phyloP scores from a whole-genome alignment of 2,888 invertebrate genomes.

The Dicranocentrus wangi region DNA sequence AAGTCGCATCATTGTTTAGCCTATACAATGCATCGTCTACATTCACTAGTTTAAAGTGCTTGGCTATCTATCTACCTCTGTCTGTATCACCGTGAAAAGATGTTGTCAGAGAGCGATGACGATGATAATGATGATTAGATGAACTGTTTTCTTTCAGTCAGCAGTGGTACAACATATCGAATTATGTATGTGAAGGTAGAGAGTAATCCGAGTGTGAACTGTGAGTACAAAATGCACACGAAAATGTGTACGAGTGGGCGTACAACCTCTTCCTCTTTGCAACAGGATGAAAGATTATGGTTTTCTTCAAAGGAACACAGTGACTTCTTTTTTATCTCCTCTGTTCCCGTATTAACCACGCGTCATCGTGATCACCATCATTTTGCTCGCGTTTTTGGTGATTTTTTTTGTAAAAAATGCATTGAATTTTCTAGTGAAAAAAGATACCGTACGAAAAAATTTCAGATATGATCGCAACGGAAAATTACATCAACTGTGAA shows the following conservation, averaged over 20 bases:
- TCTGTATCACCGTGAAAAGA: not conserved
- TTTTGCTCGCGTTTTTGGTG: not conserved
- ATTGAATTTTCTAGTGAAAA: no score
- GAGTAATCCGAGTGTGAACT: not conserved
- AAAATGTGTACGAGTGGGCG: conserved; percentile 2
- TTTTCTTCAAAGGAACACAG: not conserved
- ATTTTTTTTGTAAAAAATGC: not conserved
- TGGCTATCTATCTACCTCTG: no score
- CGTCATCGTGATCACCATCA: not conserved
- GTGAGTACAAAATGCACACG: not conserved
- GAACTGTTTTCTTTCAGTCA: conserved; percentile 25
- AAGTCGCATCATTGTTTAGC: no score
- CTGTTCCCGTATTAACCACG: conserved; percentile 2
- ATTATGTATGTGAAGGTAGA: not conserved
- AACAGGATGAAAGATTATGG: not conserved
- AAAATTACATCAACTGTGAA: no score
- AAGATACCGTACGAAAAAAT: no score
- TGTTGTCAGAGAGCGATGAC: not conserved
- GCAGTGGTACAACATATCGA: not conserved
- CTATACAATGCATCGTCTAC: no score
- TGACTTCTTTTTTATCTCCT: not conserved
- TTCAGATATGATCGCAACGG: no score
- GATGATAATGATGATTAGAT: conserved; percentile 21
- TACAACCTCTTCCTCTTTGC: not conserved
- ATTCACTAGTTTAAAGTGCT: no score